These are phyloP conservation scores for Dryomyza anilis DNA, from an alignment of 2,888 invertebrate genomes.

Conservation along the genomic window DNA sequence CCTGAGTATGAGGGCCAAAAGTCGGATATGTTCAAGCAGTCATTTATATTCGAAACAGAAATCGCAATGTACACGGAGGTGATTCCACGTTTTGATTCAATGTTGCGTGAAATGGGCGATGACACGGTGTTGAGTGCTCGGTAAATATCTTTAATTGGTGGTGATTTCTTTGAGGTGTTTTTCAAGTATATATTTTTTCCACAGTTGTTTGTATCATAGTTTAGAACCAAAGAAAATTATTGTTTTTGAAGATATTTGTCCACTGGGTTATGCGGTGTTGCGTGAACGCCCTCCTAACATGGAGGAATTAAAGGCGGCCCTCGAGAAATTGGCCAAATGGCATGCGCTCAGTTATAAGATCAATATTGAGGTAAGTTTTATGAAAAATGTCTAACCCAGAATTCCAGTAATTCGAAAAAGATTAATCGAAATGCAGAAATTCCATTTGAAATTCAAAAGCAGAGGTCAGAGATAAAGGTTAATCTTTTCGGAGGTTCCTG, in stretches of 20 bases:
- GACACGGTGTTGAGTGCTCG: constrained; percentile 20
- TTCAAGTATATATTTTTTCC: neutral
- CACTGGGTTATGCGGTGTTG: constrained; percentile 29
- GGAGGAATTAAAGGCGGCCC: constrained; percentile 29
- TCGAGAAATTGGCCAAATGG: constrained; percentile 36
- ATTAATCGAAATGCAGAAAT: too few relatives aligned
- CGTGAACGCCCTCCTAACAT: constrained; percentile 26
- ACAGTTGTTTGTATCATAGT: constrained; percentile 33
- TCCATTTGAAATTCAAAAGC: too few relatives aligned
- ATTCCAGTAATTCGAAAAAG: neutral
- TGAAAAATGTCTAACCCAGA: neutral
- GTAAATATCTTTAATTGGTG: constrained; percentile 6
- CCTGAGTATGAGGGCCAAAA: constrained; percentile 45
- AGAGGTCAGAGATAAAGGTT: too few relatives aligned
- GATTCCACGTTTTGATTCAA: constrained; percentile 45
- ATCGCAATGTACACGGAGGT: constrained; percentile 47
- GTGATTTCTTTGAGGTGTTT: neutral
- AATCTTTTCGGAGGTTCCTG: too few relatives aligned
- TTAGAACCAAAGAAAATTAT: constrained; percentile 31
- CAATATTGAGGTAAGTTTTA: constrained; percentile 29
- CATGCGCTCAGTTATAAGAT: constrained; percentile 39
- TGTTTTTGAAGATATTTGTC: constrained; percentile 35
- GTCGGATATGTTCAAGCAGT: constrained; percentile 40
- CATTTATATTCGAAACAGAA: constrained; percentile 45
- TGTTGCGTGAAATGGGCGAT: constrained; percentile 23